Evolutionary conservation across 1,140 invertebrate genomes (phyloP), one percentile per base, ranked within the genome.

Genomic region (Zaprionus ornatus): DNA sequence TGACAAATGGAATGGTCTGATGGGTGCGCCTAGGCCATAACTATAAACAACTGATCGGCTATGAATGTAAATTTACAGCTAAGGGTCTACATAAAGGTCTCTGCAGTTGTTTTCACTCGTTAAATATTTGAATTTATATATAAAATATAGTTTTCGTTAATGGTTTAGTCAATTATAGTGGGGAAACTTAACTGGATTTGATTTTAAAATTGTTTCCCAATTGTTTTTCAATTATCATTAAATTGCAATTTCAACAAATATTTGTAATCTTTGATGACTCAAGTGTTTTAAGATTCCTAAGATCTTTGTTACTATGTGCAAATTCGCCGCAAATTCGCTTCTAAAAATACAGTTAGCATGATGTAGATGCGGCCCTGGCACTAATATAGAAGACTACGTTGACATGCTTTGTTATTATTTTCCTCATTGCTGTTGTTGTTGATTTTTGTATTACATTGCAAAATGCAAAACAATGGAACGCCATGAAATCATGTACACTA

Each of bases 391-490:
- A 64, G 25, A 61, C 57, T 50, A 29, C 45, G 19, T 56, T 9
- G 40, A 61, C 19, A 70, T 57, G 27, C 21, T 15, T 23, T 67
- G 48, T 55, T 70, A 55, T 70, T 70, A 19, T 61, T 52, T 48
- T 55, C 54, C 13, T 59, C 19, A 32, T 63, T 71, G 37, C 40
- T 71, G 61, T 70, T 70, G 37, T 50, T 65, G 42, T 19, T 35
- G 61, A 73, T 54, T 66, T 73, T 74, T 67, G 64, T 65, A 68
- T 74, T 74, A 61, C 56, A 74, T 74, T 74, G 71, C 71, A 74
- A 74, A 74, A 74, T 68, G 64, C 48, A 74, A 74, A 68, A 74
- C 71, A 74, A 74, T 74, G 65, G 65, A 69, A 62, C 59, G 50
- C 59, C 50, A 62, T 69, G 65, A 74, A 69, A 68, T 69, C 48